These are phyloP conservation scores for Onychomys torridus DNA, from an alignment of 2,797 vertebrate genomes.

Conservation along the genomic window DNA sequence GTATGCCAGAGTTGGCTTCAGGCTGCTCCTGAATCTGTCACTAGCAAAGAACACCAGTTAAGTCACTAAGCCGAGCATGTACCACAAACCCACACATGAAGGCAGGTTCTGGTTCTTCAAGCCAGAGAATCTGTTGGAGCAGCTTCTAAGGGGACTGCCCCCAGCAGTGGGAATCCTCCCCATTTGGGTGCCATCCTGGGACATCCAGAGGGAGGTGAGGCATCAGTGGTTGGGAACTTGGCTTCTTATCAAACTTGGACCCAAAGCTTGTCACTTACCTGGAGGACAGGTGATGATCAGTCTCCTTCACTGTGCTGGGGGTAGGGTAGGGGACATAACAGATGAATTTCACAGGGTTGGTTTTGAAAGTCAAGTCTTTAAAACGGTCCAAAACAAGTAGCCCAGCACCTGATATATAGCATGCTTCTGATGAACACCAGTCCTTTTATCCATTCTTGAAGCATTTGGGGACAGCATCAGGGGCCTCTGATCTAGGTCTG, in stretches of 20 bases:
- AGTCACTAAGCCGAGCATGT: neutral
- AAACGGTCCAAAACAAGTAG: neutral
- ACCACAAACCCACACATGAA: accelerated
- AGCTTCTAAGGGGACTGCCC: neutral
- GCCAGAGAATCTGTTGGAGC: neutral
- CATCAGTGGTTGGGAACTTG: neutral
- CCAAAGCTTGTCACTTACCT: neutral
- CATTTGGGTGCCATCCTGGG: neutral
- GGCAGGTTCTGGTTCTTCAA: neutral
- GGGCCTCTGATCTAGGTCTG: neutral
- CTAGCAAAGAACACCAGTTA: neutral
- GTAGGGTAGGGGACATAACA: neutral
- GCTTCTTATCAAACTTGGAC: neutral
- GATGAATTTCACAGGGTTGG: neutral
- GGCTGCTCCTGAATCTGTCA: neutral
- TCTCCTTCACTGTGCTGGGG: neutral
- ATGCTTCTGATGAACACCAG: neutral
- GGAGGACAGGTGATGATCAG: neutral
- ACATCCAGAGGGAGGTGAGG: neutral
- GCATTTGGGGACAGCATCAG: neutral
- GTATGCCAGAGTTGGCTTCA: neutral
- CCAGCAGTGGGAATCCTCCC: neutral
- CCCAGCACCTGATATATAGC: neutral
- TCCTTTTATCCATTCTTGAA: neutral
- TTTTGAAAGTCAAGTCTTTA: neutral